Evolutionary conservation across 2,113 vertebrate species (phyloP).

Genomic region (Butastur rufipennis): DNA sequence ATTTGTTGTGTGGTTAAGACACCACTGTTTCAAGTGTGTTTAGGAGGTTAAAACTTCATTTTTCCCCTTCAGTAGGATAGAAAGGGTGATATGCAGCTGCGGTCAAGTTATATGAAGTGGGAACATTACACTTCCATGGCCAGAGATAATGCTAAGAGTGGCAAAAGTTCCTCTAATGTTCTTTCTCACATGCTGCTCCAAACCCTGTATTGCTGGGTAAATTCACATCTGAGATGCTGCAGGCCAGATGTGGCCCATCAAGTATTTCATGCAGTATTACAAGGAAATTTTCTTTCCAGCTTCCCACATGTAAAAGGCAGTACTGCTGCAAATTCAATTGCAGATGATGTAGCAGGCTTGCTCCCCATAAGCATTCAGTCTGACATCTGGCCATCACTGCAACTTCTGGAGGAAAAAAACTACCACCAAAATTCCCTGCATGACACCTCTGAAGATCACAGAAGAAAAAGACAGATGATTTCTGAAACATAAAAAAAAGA

Average conservation of each 20-base stretch:
- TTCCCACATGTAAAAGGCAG: neutral
- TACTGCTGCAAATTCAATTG: neutral
- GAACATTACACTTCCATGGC: neutral
- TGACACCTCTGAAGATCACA: neutral
- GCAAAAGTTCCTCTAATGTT: neutral
- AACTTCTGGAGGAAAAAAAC: neutral
- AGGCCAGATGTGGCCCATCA: neutral
- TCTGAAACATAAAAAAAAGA: neutral
- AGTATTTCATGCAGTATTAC: neutral
- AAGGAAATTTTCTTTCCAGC: neutral
- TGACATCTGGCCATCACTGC: neutral
- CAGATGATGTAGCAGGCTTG: neutral
- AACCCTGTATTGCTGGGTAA: neutral
- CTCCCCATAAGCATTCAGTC: neutral
- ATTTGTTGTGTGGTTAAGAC: neutral
- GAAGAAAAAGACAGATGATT: neutral
- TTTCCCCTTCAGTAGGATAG: neutral
- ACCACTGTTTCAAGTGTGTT: neutral
- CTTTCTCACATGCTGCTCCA: neutral
- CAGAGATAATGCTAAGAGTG: neutral
- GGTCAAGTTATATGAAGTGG: neutral
- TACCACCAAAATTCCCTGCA: neutral
- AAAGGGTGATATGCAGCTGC: neutral
- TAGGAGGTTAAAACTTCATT: neutral
- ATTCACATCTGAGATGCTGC: neutral